Percentiles rank a stretch among this genome's conserved stretches.
phyloP scores from a whole-genome alignment of 2,797 vertebrate genomes.

The Pseudomugil tenellus region DNA sequence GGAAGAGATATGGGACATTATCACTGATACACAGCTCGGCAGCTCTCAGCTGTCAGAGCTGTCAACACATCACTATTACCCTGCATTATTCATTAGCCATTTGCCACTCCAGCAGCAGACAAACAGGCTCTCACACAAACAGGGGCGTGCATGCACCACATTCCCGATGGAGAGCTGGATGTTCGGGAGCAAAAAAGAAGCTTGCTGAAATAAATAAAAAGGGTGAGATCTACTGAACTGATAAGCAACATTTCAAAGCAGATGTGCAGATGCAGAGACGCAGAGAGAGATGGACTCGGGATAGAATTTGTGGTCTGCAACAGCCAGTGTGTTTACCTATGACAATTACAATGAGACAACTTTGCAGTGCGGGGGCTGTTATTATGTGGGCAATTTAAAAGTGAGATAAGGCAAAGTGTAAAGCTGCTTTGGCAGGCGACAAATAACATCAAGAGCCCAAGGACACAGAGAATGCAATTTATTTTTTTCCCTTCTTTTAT shows the following conservation, averaged over 20 bases:
- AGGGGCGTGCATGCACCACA: slow-evolving; percentile 12
- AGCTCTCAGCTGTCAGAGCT: slow-evolving; percentile 80
- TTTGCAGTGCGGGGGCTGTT: slow-evolving; percentile 30
- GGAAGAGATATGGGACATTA: slow-evolving; percentile 79
- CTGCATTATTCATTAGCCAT: slow-evolving; percentile 86
- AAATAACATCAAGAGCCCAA: slow-evolving; percentile 55
- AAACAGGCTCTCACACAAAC: slow-evolving; percentile 28
- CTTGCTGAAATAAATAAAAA: slow-evolving; percentile 54
- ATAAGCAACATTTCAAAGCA: slow-evolving; percentile 55
- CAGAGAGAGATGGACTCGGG: slow-evolving; percentile 7
- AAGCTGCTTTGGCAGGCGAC: slow-evolving; percentile 47
- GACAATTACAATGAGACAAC: slow-evolving; percentile 46
- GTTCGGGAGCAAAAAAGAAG: slow-evolving; percentile 49
- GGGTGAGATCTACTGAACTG: slow-evolving; percentile 53
- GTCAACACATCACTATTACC: slow-evolving; percentile 82
- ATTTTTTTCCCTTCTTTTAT: slow-evolving; percentile 57
- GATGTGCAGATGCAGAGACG: slow-evolving; percentile 29
- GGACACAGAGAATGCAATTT: slow-evolving; percentile 62
- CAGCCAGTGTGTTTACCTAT: slow-evolving; percentile 47
- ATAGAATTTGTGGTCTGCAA: slow-evolving; percentile 28
- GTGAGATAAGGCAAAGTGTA: slow-evolving; percentile 50
- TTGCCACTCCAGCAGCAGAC: slow-evolving; percentile 67
- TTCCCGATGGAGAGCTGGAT: slow-evolving; percentile 38
- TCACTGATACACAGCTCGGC: slow-evolving; percentile 75
- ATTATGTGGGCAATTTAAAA: slow-evolving; percentile 58